A percentile compares a stretch with the other conserved stretches of the same genome.
These are phyloP conservation scores for Mythimna impura DNA, from an alignment of 2,888 invertebrate species.

Conservation along the genomic window DNA sequence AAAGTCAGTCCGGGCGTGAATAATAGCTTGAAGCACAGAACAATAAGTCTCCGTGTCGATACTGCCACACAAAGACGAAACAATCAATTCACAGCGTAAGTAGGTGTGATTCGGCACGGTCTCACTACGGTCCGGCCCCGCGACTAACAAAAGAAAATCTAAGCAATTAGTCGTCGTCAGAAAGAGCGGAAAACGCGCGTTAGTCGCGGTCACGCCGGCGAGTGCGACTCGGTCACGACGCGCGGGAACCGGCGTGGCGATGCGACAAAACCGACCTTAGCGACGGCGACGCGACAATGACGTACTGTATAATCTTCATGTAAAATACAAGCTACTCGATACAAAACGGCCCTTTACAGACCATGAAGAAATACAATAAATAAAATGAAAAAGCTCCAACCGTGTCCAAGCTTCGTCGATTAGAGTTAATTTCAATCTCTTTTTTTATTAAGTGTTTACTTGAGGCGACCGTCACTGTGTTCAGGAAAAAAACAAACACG, in stretches of 20 bases:
- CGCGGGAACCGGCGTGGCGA: slow-evolving; percentile 58
- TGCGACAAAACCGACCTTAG: slow-evolving; percentile 67
- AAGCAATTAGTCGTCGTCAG: slow-evolving; percentile 90
- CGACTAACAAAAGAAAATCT: slow-evolving; percentile 90
- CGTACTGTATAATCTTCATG: slow-evolving; percentile 15
- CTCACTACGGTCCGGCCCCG: slow-evolving; percentile 86
- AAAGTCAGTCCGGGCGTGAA: slow-evolving; percentile 87
- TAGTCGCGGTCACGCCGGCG: slow-evolving; percentile 87
- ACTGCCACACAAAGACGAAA: slow-evolving; percentile 89
- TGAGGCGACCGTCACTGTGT: slow-evolving; percentile 70
- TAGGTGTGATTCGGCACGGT: slow-evolving; percentile 89
- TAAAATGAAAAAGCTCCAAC: slow-evolving; percentile 59
- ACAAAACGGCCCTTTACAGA: slow-evolving; percentile 8
- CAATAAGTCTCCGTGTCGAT: slow-evolving; percentile 89
- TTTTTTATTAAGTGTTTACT: slow-evolving; percentile 76
- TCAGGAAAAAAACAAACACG: slow-evolving; percentile 71
- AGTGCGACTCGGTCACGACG: slow-evolving; percentile 79
- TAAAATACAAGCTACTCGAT: slow-evolving; percentile 15
- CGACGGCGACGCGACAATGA: slow-evolving; percentile 42
- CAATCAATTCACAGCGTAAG: slow-evolving; percentile 90
- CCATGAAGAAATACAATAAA: slow-evolving; percentile 44
- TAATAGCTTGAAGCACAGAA: slow-evolving; percentile 85
- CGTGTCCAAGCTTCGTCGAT: slow-evolving; percentile 57
- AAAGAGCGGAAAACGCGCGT: slow-evolving; percentile 90
- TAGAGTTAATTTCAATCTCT: slow-evolving; percentile 71